phyloP scores from a whole-genome alignment of 2,797 vertebrate genomes.

The Gymnodraco acuticeps region DNA sequence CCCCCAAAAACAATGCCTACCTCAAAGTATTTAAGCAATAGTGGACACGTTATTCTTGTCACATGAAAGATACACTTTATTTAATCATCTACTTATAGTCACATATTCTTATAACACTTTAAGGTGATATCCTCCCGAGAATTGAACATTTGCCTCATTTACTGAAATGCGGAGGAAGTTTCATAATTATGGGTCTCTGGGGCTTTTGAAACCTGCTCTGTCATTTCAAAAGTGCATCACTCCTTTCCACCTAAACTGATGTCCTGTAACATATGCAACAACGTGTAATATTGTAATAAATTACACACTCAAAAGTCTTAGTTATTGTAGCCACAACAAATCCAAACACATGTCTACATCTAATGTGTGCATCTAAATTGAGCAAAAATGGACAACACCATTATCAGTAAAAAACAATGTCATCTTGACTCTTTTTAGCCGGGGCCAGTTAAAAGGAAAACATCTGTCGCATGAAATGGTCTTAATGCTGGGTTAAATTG shows the following conservation, averaged over 20 bases:
- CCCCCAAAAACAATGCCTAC: background rate
- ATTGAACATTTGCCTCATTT: background rate
- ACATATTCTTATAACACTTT: background rate
- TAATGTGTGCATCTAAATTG: background rate
- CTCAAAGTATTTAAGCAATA: background rate
- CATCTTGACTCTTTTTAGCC: background rate
- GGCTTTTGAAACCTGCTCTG: constrained; percentile 37
- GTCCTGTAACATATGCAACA: background rate
- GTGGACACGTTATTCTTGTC: background rate
- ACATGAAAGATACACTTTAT: background rate
- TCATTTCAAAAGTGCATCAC: constrained; percentile 8
- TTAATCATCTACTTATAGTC: background rate
- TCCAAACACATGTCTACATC: background rate
- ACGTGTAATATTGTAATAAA: background rate
- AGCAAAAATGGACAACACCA: background rate
- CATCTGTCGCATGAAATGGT: constrained; percentile 1
- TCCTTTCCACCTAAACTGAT: background rate
- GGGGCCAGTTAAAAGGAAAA: background rate
- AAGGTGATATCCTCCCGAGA: background rate
- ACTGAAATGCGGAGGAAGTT: constrained; percentile 44
- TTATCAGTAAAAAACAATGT: constrained; percentile 43
- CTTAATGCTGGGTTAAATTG: background rate
- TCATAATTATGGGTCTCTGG: constrained; percentile 26
- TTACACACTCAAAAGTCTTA: background rate
- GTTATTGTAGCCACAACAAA: too few species aligned